Conservation (phyloP, 2,888 invertebrate genomes). For the Lasioglossum malachurum region DNA sequence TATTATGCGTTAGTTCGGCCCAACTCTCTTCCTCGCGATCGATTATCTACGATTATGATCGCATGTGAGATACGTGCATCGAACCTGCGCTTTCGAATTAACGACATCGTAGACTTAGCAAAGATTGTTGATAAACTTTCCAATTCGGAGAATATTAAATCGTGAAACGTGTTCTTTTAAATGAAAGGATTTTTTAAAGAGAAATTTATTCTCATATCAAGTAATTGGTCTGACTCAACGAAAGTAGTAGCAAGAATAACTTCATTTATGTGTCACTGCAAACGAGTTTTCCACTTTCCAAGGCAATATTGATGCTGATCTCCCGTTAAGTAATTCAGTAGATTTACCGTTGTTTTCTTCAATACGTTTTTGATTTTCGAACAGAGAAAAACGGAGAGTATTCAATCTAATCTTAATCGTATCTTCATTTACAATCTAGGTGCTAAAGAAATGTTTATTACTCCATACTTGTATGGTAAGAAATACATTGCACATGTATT, state of each 20-base stretch:
- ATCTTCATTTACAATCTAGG: too few relatives aligned
- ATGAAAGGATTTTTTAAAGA: not conserved
- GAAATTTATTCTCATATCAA: not conserved
- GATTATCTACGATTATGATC: constrained; percentile 34
- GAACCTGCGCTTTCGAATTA: constrained; percentile 10
- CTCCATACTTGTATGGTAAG: too few relatives aligned
- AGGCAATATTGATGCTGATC: not conserved
- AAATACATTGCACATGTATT: too few relatives aligned
- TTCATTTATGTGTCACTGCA: not conserved
- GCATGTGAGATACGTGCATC: not conserved
- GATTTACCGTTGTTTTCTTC: not conserved
- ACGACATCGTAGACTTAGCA: not conserved
- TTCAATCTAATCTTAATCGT: too few relatives aligned
- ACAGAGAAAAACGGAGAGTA: too few relatives aligned
- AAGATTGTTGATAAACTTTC: not conserved
- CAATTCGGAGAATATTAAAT: not conserved
- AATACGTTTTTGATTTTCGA: too few relatives aligned
- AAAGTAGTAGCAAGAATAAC: too few relatives aligned
- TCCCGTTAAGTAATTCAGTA: too few relatives aligned
- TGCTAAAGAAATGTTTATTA: too few relatives aligned
- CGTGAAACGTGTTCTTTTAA: not conserved
- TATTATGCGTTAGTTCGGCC: constrained; percentile 34
- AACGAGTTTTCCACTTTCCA: not conserved
- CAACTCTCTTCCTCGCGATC: constrained; percentile 26
- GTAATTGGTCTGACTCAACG: not conserved